Evolutionary conservation across 2,797 vertebrate species (phyloP), one percentile per base, ranked within the genome.

Genomic region (Sebastes reedi): DNA sequence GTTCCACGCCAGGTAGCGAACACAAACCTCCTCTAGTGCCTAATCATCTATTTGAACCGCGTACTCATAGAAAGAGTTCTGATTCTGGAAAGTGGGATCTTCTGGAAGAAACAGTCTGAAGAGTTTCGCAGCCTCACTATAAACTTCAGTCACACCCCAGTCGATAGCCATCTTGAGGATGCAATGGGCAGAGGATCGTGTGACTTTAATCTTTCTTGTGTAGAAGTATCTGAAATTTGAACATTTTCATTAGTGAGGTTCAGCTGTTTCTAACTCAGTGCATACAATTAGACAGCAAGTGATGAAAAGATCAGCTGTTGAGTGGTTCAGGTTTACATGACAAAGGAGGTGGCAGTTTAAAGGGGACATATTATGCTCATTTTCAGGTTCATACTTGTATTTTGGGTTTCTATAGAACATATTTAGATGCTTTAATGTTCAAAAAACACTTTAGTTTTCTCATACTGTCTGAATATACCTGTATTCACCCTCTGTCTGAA

Each of bases 1-100:
- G 89, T 95, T 96, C 90, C 94, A 95, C 4, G 92, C 89, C 74
- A 96, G 81, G 86, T 91, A 95, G 58, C 58, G 87, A 30, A 93
- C 8, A 5, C 87, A 95, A 39, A 83, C 58, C 10, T 88, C 81
- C 76, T 92, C 82, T 42, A 95, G 87, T 12, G 54, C 5, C 0
- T 70, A 13, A 50, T 95, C 91, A 0, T 1, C 16, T 1, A 62
- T 68, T 12, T 25, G 59, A 72, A 85, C 71, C 0, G 93, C 89
- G 0, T 93, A 93, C 1, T 85, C 54, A 1, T 92, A 90, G 24
- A 96, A 77, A 20, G 90, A 90, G 11, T 75, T 59, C 32, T 76
- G 85, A 32, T 18, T 82, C n/a, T 77, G 73, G 72, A 94, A 93
- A 62, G 82, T 81, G 79, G 4, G 6, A 52, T 95, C 94, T 5